Evolutionary conservation across 1,140 invertebrate species (phyloP), one percentile per base, ranked within the genome.

Genomic region (Oncopodura yosiiana): DNA sequence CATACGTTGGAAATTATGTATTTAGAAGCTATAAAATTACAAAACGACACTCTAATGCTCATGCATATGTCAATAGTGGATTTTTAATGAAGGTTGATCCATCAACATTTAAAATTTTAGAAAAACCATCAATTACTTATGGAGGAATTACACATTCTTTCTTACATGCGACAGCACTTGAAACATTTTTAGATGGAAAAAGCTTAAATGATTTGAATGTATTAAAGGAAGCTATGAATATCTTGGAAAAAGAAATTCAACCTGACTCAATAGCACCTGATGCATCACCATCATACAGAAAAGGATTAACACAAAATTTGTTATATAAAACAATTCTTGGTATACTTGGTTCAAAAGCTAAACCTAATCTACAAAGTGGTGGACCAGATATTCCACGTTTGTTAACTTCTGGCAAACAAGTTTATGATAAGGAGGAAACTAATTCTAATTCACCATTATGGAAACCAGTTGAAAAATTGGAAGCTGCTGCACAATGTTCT

Each of bases 401-500:
- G 21, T 27, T 69, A 5, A 69, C 68, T 0, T 66, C 65, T 12
- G 71, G 72, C 1, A 49, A 66, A 24, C 73, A 75, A 53, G 60
- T 54, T 9, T 76, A 67, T 61, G 67, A 71, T n/a, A 67, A 68
- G 12, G 66, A 72, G 55, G 54, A 60, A 37, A 60, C 64, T n/a
- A 64, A 71, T 26, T 73, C 66, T 61, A 64, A 71, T 26, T 73
- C 66, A 61, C 73, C 74, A 11, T 58, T 76, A 5, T 69, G 68
- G 21, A 61, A 76, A 66, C 67, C 73, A 5, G 53, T 75, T 11
- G 67, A 68, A 4, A 77, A 76, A 60, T 23, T 73, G 12, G 71
- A 74, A 51, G 68, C 69, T 1, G 14, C 59, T 19, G 53, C 63
- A 14, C 73, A 74, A 74, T 81, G 76, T 34, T 78, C 83, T 9